Evolutionary conservation across 2,113 vertebrate species (phyloP).

Genomic region (Peromyscus polionotus): DNA sequence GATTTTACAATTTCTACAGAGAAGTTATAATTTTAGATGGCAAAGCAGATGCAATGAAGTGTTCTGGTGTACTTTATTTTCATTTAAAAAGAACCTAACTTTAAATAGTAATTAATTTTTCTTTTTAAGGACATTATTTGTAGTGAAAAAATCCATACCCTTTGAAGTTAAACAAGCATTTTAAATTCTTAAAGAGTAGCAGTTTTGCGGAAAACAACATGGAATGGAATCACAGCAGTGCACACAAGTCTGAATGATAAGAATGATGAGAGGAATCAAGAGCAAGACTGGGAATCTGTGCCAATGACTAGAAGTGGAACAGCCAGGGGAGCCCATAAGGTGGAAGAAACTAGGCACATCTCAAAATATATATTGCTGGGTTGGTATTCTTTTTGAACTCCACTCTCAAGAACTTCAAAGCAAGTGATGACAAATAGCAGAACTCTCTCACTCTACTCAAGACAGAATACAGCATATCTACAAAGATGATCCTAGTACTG

Average conservation of each 20-base stretch:
- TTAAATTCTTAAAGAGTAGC: background rate
- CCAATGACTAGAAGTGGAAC: background rate
- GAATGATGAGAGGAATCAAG: no score
- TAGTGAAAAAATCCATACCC: background rate
- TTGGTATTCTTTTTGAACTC: background rate
- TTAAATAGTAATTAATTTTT: background rate
- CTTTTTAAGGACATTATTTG: background rate
- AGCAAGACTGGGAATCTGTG: background rate
- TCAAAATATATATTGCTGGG: background rate
- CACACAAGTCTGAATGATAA: background rate
- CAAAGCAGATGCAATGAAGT: background rate
- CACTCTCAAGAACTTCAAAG: background rate
- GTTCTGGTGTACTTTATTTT: background rate
- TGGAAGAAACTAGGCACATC: background rate
- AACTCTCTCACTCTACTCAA: background rate
- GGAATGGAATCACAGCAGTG: background rate
- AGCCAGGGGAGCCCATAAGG: background rate
- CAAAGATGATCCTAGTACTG: background rate
- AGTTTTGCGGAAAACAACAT: background rate
- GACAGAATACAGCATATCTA: background rate
- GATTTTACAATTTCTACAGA: background rate
- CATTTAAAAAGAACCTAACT: background rate
- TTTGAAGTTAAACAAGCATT: background rate
- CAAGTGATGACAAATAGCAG: background rate
- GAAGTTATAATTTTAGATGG: background rate